Percentiles rank a stretch among this genome's conserved stretches.
These are phyloP conservation scores for Urocyon cinereoargenteus DNA, from an alignment of 2,797 vertebrate genomes.

Conservation along the genomic window DNA sequence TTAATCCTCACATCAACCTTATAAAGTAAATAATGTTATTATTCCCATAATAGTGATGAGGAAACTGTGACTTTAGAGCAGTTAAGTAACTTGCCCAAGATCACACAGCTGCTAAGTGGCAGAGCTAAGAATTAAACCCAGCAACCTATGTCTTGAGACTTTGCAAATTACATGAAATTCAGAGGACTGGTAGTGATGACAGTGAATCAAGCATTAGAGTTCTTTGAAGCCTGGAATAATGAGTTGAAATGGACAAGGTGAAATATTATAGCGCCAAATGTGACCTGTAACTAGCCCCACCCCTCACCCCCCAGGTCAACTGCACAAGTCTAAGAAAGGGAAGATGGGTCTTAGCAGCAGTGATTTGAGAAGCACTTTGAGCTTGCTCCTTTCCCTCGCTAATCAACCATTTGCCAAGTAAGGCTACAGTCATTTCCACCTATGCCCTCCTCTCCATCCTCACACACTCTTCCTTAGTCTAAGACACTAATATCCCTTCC, in stretches of 20 bases:
- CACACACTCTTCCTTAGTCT: not conserved
- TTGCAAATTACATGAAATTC: not conserved
- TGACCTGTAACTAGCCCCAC: not conserved
- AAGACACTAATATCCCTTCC: not conserved
- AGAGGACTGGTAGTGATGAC: not conserved
- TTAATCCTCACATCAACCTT: not conserved
- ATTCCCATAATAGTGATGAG: not conserved
- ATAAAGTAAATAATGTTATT: not conserved
- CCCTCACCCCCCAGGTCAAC: not conserved
- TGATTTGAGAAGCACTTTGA: not conserved
- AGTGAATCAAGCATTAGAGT: not conserved
- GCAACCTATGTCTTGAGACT: not conserved
- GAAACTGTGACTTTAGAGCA: not conserved
- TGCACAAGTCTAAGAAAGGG: not conserved
- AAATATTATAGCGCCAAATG: not conserved
- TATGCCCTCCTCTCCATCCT: not conserved
- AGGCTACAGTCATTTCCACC: not conserved
- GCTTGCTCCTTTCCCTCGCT: not conserved
- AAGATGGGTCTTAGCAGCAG: not conserved
- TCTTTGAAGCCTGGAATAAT: not conserved
- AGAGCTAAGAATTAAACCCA: not conserved
- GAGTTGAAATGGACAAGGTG: not conserved
- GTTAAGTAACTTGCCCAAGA: not conserved
- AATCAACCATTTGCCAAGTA: not conserved
- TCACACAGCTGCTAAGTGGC: not conserved